These are phyloP conservation scores for Tupaia chinensis DNA, from an alignment of 2,113 vertebrate species.

Conservation along the genomic window DNA sequence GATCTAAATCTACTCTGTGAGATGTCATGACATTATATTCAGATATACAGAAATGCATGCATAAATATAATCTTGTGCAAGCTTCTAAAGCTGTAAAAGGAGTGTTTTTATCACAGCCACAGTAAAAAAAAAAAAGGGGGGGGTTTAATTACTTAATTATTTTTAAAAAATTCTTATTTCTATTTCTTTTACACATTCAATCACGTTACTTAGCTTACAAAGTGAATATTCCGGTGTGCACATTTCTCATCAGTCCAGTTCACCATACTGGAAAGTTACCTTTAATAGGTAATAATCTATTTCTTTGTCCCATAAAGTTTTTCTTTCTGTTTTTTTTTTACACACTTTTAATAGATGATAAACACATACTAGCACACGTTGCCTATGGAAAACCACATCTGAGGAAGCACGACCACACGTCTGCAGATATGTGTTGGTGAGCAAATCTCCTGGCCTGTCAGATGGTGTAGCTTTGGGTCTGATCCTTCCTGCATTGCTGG, in stretches of 20 bases:
- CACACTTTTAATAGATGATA: background rate
- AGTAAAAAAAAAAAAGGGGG: background rate
- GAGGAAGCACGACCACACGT: background rate
- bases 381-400: background rate
- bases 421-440: background rate
- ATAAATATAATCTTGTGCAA: background rate
- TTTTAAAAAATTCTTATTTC: too few species aligned
- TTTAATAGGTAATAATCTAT: too few species aligned
- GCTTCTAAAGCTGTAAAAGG: background rate
- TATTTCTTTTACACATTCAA: too few species aligned
- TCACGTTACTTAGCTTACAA: too few species aligned
- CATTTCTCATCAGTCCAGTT: too few species aligned
- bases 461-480: background rate
- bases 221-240: too few species aligned
- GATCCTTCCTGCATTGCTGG: accelerated
- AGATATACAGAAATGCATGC: background rate
- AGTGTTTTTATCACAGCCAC: background rate
- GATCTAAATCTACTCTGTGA: too few species aligned
- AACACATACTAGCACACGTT: background rate
- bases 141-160: too few species aligned
- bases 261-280: too few species aligned
- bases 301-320: too few species aligned
- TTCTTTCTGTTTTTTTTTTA: background rate
- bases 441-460: background rate
- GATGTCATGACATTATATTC: background rate